These are phyloP conservation scores for Blera fallax DNA, from an alignment of 2,888 invertebrate species.

Conservation along the genomic window DNA sequence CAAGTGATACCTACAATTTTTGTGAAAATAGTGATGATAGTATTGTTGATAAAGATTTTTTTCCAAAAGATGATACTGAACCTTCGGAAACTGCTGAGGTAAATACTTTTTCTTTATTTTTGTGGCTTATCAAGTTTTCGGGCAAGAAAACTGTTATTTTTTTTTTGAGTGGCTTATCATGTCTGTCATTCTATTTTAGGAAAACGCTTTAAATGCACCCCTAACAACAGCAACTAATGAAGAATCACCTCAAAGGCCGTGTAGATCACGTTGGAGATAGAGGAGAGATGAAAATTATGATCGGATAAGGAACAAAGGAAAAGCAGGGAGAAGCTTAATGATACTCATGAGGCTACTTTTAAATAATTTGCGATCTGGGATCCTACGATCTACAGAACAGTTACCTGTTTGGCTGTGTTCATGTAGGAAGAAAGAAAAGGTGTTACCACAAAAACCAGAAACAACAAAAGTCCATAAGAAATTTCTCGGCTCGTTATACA, in stretches of 20 bases:
- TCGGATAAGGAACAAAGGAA: neutral
- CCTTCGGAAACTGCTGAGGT: neutral
- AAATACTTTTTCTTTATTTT: neutral
- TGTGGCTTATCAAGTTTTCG: neutral
- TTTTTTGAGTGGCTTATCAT: neutral
- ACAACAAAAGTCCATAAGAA: constrained; percentile 17
- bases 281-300: neutral
- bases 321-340: neutral
- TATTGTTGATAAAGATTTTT: neutral
- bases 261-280: neutral
- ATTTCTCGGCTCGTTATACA: constrained; percentile 14
- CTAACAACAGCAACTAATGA: neutral
- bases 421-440: neutral
- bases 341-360: neutral
- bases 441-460: constrained; percentile 15
- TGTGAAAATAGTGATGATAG: neutral
- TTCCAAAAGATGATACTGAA: neutral
- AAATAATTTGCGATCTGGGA: constrained; percentile 8
- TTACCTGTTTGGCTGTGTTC: constrained; percentile 11
- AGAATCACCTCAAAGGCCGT: neutral
- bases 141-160: neutral
- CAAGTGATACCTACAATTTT: neutral
- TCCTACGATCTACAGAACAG: neutral
- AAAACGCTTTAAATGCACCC: neutral
- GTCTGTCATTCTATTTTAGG: neutral